Evolutionary conservation across 2,797 vertebrate species (phyloP), one percentile per base, ranked within the genome.

Genomic region (Hippocampus kuda): DNA sequence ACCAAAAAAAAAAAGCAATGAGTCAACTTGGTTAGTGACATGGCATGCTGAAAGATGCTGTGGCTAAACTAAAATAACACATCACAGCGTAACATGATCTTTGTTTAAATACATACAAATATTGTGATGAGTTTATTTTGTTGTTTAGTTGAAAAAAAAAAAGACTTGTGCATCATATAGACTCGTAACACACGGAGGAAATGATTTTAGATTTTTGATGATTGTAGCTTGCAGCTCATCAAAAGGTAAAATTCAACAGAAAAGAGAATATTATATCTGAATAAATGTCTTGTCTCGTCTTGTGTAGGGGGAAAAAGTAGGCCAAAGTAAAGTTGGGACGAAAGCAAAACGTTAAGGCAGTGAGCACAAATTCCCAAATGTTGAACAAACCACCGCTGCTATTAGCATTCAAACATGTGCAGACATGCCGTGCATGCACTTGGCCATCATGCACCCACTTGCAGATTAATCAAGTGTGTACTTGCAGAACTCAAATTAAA

Each of bases 401-500:
- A 61, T 59, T 61, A 61, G 5, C 30, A 61, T 61, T 61, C 27
- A 27, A 59, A 30, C 56, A 59, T 59, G 56, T 59, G 56, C 56
- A 38, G 30, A 61, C 59, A 38, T 20, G 59, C 59, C 26, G 5
- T 16, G 56, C 56, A 59, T 15, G 56, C 56, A 64, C 62, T 65
- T 26, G 24, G 41, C n/a, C 63, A 13, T 9, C 65, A 70, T 72
- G 10, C 77, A 24, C 22, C 24, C n/a, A 7, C 42, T 46, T n/a
- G 22, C 13, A 4, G 11, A 5, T 42, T 64, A 24, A 65, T 61
- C 57, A 60, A 60, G 26, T 13, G 57, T 60, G 63, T 20, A 48
- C n/a, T 24, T 65, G 63, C 63, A 48, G 16, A 26, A 65, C n/a
- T 16, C 22, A 16, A 18, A 79, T 66, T 64, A 71, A 51, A 77